Percentiles rank a stretch among this genome's conserved stretches.
These are phyloP conservation scores for Phyllotreta cruciferae DNA, from an alignment of 2,888 invertebrate genomes.

Conservation along the genomic window DNA sequence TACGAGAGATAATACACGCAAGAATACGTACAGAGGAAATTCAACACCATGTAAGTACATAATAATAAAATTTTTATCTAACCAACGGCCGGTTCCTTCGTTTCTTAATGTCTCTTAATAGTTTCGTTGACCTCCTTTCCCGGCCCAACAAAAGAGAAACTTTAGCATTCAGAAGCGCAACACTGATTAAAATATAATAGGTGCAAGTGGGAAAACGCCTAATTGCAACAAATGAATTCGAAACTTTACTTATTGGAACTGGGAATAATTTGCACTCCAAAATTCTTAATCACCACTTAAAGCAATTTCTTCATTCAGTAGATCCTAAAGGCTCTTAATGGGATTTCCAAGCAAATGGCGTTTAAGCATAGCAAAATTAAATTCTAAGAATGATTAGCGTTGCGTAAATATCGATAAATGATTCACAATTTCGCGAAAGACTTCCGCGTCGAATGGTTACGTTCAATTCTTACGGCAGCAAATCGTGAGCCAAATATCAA, in stretches of 20 bases:
- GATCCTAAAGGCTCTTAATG: too few relatives aligned
- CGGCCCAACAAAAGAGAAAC: constrained; percentile 23
- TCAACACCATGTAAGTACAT: constrained; percentile 11
- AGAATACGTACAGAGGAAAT: neutral
- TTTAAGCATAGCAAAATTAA: too few relatives aligned
- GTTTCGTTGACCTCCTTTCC: constrained; percentile 24
- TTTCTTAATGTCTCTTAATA: constrained; percentile 28
- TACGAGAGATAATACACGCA: too few relatives aligned
- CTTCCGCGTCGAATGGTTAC: constrained; percentile 1
- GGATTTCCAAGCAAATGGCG: too few relatives aligned
- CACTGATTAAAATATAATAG: neutral
- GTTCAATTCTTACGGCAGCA: constrained; percentile 12
- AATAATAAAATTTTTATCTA: constrained; percentile 20
- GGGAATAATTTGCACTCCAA: too few relatives aligned
- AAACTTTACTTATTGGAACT: too few relatives aligned
- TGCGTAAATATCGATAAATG: neutral
- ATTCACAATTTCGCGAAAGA: neutral
- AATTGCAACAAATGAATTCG: neutral
- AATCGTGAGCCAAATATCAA: constrained; percentile 15
- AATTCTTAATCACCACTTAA: too few relatives aligned
- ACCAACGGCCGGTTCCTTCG: constrained; percentile 14
- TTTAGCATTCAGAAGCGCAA: constrained; percentile 12
- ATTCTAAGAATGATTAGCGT: neutral
- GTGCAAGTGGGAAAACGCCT: neutral
- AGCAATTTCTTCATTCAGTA: too few relatives aligned